These are phyloP conservation scores for Jaculus jaculus DNA, from an alignment of 2,113 vertebrate species.

Conservation along the genomic window DNA sequence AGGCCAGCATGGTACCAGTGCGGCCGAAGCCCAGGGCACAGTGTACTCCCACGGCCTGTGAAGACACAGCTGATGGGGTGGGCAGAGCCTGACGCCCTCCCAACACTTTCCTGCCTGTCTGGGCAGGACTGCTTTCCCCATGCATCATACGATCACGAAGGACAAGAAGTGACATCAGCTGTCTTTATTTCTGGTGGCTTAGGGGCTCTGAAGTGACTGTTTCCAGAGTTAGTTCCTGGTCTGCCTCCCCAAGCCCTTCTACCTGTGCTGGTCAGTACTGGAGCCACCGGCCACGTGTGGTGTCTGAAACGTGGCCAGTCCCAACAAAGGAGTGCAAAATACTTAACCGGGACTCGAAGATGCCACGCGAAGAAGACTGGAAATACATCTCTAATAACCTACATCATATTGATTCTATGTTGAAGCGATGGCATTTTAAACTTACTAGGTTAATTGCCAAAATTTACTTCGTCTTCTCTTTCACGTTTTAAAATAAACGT, in stretches of 20 bases:
- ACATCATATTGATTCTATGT: conserved; percentile 4
- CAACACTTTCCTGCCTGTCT: not conserved
- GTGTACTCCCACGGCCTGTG: conserved; percentile 93
- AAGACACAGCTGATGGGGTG: not conserved
- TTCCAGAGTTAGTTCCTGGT: not conserved
- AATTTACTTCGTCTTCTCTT: not conserved
- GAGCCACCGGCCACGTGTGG: not conserved
- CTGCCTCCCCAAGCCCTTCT: not conserved
- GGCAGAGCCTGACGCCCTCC: not conserved
- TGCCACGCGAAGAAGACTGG: not conserved
- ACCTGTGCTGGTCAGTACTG: no score
- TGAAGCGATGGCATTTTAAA: conserved; percentile 26
- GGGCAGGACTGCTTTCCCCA: not conserved
- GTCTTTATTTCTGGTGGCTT: not conserved
- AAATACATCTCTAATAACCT: not conserved
- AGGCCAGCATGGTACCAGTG: conserved; percentile 96
- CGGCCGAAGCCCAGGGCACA: conserved; percentile 93
- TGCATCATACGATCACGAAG: not conserved
- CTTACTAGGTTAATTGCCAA: not conserved
- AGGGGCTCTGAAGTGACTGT: not conserved
- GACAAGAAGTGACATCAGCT: not conserved
- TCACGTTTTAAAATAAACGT: not conserved
- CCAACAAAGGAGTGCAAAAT: not conserved
- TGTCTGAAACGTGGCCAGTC: not conserved
- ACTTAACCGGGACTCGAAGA: not conserved